A percentile compares a stretch with the other conserved stretches of the same genome.
phyloP scores from a whole-genome alignment of 2,888 invertebrate species.

The Heteromurus nitidus region DNA sequence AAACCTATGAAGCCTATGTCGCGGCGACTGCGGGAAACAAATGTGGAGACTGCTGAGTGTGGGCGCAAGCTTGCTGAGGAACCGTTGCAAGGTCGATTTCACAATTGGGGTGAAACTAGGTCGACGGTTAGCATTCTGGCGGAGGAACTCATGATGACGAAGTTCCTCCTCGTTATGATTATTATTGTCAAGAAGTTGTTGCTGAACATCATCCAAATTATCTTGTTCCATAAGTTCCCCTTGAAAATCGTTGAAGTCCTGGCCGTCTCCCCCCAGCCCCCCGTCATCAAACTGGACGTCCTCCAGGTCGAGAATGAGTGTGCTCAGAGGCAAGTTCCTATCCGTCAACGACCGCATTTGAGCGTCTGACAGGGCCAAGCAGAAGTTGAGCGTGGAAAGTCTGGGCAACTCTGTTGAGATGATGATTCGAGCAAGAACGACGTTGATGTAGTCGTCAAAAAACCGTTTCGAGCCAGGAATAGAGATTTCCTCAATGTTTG shows the following conservation, averaged over 20 bases:
- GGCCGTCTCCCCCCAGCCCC: neutral
- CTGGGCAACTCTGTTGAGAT: constrained; percentile 34
- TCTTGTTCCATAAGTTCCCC: constrained; percentile 3
- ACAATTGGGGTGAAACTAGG: constrained; percentile 51
- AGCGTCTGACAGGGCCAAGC: constrained; percentile 56
- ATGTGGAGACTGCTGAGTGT: constrained; percentile 59
- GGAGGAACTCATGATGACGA: constrained; percentile 28
- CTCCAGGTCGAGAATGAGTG: constrained; percentile 63
- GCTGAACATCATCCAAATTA: neutral
- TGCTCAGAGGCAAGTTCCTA: constrained; percentile 45
- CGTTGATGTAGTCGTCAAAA: constrained; percentile 67
- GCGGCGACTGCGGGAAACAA: constrained; percentile 59
- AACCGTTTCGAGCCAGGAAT: constrained; percentile 64
- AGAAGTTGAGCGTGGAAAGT: constrained; percentile 60
- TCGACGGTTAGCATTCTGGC: constrained; percentile 55
- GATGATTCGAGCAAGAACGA: constrained; percentile 55
- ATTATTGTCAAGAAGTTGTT: constrained; percentile 28
- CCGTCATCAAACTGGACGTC: constrained; percentile 45
- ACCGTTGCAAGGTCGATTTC: constrained; percentile 40
- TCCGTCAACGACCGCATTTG: constrained; percentile 54
- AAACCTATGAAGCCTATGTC: constrained; percentile 57
- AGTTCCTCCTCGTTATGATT: neutral
- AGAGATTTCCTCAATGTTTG: constrained; percentile 62
- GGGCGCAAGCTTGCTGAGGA: constrained; percentile 33
- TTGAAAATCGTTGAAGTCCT: constrained; percentile 12